Conservation (phyloP, 2,888 invertebrate genomes). For the Sceliomorpha sp. region DNA sequence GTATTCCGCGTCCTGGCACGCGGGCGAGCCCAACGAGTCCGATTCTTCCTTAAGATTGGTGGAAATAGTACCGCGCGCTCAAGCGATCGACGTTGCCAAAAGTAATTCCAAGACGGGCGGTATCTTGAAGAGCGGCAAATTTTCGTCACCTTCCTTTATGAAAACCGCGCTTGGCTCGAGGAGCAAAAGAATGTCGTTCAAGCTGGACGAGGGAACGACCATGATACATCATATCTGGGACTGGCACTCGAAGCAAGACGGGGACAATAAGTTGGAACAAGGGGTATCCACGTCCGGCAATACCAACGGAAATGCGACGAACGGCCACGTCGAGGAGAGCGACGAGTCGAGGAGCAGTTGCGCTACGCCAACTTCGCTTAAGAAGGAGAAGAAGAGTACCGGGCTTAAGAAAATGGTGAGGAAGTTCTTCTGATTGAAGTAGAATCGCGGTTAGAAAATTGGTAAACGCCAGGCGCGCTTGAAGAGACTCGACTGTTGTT, state of each 20-base stretch:
- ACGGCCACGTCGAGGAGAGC: constrained; percentile 65
- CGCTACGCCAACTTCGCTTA: constrained; percentile 68
- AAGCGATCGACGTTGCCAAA: too few species aligned
- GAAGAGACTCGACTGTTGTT: neutral
- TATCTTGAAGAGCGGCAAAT: constrained; percentile 62
- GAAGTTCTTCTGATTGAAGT: constrained; percentile 87
- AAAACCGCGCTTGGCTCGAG: constrained; percentile 80
- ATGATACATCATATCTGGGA: constrained; percentile 1
- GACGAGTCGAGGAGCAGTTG: constrained; percentile 69
- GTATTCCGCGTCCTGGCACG: neutral
- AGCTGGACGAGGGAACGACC: constrained; percentile 9
- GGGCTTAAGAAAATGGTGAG: constrained; percentile 89
- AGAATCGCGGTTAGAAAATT: constrained; percentile 24
- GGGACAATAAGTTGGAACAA: neutral
- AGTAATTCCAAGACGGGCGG: constrained; percentile 11
- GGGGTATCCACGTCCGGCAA: constrained; percentile 35
- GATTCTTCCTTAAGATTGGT: constrained; percentile 27
- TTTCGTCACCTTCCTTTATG: constrained; percentile 78
- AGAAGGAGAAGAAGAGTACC: constrained; percentile 84
- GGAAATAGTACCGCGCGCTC: too few species aligned
- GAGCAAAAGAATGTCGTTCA: constrained; percentile 69
- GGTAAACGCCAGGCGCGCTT: neutral
- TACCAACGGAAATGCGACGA: constrained; percentile 60
- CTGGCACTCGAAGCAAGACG: neutral
- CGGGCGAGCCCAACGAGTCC: constrained; percentile 33